Base-by-base conservation (phyloP, 2,888 invertebrate genomes). In the Prosapia bicincta region DNA sequence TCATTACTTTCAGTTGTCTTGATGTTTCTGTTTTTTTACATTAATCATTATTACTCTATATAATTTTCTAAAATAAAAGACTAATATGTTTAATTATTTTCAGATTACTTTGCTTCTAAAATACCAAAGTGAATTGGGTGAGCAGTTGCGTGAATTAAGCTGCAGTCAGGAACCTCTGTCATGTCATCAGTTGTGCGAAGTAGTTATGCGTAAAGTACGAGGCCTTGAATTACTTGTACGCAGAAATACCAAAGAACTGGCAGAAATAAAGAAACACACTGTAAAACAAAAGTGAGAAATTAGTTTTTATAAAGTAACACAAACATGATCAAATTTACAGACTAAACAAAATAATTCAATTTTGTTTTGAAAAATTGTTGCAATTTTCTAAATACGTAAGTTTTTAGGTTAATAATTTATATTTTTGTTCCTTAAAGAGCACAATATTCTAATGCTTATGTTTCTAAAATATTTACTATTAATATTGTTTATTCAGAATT, bases 61-160 rank as follows among this genome's bases (percentile, higher is more conserved):
- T n/a, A n/a, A n/a, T n/a, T n/a, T n/a, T n/a, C n/a, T n/a, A n/a
- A n/a, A n/a, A n/a, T n/a, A n/a, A n/a, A n/a, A n/a, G n/a, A n/a
- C n/a, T n/a, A n/a, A n/a, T n/a, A n/a, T n/a, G n/a, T n/a, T n/a
- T n/a, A n/a, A n/a, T n/a, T n/a, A n/a, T 30, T 5, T 30, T 9
- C 78, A 82, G 82, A 80, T 82, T 81, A 81, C 81, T 0, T 77
- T 79, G 26, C 71, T 82, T 23, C 78, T 82, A 20, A 78, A 80
- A 32, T 80, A 82, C 72, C 82, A 82, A 68, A 79, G 77, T 25
- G 78, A 80, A 24, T 74, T 82, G 66, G 78, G 79, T 15, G 75
- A 78, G 20, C 80, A 81, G 66, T 78, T 82, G 9, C 32, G 20
- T 24, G 24, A 23, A n/a, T 26, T 79, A 24, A 26, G n/a, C 24